Conservation (phyloP, 2,797 vertebrate species). For the Muscicapa comitata region DNA sequence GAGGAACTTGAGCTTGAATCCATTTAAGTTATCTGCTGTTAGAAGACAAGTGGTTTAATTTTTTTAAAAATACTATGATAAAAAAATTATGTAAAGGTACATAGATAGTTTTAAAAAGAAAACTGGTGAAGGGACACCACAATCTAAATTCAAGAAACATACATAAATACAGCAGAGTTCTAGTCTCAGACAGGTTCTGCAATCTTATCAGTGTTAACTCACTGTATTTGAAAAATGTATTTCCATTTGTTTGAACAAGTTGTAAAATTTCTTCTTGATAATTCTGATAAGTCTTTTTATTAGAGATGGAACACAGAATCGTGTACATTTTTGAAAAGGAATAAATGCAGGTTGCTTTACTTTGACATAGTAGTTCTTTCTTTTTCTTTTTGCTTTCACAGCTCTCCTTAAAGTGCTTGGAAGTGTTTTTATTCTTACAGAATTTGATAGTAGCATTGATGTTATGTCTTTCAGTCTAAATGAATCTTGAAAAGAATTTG, state of each 20-base stretch:
- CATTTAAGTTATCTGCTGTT: neutral
- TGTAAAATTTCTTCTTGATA: neutral
- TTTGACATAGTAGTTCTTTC: neutral
- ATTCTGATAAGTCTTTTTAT: neutral
- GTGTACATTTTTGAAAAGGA: neutral
- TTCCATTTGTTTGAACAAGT: neutral
- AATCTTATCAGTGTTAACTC: neutral
- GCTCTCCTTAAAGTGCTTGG: neutral
- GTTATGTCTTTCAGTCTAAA: neutral
- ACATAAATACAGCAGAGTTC: neutral
- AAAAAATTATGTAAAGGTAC: neutral
- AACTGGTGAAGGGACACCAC: neutral
- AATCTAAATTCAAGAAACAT: neutral
- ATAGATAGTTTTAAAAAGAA: neutral
- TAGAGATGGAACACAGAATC: neutral
- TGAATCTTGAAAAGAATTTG: neutral
- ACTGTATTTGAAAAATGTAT: neutral
- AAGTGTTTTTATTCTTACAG: neutral
- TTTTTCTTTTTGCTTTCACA: neutral
- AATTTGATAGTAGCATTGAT: neutral
- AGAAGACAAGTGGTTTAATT: neutral
- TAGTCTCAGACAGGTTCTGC: neutral
- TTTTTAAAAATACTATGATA: neutral
- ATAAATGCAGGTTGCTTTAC: accelerated
- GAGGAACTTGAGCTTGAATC: neutral